Conservation (phyloP, 2,888 invertebrate genomes). For the Lacanobia wlatinum region DNA sequence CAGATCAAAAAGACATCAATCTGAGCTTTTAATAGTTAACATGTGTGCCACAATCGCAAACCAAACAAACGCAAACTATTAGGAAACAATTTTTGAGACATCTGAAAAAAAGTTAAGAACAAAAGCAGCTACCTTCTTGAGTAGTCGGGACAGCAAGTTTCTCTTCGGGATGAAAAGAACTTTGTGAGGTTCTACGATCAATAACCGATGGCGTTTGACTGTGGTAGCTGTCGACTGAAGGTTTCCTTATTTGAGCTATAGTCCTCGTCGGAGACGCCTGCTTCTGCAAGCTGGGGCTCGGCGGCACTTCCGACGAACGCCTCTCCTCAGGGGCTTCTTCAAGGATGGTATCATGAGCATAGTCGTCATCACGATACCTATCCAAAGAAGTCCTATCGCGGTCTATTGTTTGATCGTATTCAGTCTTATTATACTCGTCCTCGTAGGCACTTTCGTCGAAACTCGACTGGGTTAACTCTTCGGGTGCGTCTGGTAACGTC, state of each 20-base stretch:
- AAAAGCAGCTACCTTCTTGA: constrained; percentile 81
- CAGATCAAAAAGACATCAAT: background rate
- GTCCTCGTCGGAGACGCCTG: constrained; percentile 85
- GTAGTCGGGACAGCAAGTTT: constrained; percentile 85
- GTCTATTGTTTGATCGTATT: constrained; percentile 86
- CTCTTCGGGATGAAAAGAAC: constrained; percentile 90
- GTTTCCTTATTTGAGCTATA: constrained; percentile 82
- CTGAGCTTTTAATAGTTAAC: no score
- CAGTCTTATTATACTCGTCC: constrained; percentile 90
- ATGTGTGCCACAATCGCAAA: no score
- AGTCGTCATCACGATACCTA: constrained; percentile 86
- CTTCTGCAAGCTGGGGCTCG: constrained; percentile 81
- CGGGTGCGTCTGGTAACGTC: constrained; percentile 88
- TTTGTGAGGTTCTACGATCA: constrained; percentile 88
- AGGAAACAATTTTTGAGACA: background rate
- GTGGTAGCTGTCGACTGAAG: constrained; percentile 87
- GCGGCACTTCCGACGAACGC: constrained; percentile 79
- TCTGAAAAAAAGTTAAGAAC: constrained; percentile 3
- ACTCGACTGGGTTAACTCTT: constrained; percentile 83
- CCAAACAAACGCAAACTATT: background rate
- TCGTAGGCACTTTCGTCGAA: constrained; percentile 90
- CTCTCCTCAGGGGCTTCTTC: constrained; percentile 83
- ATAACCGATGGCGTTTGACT: constrained; percentile 86
- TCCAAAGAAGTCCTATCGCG: constrained; percentile 85
- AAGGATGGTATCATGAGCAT: constrained; percentile 82